A percentile compares a stretch with the other conserved stretches of the same genome.
phyloP scores from a whole-genome alignment of 2,888 invertebrate species.

The Conops quadrifasciatus region DNA sequence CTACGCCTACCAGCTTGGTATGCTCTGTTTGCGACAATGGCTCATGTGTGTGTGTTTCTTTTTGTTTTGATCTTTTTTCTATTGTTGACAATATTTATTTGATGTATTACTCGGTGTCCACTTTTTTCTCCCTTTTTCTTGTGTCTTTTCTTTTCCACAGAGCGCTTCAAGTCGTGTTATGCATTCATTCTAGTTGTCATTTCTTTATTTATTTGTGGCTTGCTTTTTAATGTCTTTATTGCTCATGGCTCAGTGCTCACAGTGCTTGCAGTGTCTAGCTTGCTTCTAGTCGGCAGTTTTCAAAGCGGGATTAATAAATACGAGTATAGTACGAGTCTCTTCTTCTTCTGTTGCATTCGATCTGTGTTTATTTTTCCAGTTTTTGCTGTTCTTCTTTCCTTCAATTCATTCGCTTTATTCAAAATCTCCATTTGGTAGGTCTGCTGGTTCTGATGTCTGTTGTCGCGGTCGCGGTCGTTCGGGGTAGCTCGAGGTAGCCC shows the following conservation, averaged over 20 bases:
- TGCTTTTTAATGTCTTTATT: slow-evolving; percentile 20
- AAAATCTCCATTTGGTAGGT: too few relatives aligned
- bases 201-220: slow-evolving; percentile 39
- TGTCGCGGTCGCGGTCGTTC: too few relatives aligned
- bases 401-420: slow-evolving; percentile 29
- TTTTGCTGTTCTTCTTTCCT: slow-evolving; percentile 24
- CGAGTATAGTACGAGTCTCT: too few relatives aligned
- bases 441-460: too few relatives aligned
- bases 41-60: slow-evolving; percentile 25
- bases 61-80: neutral
- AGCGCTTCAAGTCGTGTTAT: slow-evolving; percentile 25
- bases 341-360: slow-evolving; percentile 55
- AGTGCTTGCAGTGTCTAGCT: slow-evolving; percentile 54
- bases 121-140: slow-evolving; percentile 30
- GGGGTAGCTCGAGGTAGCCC: too few relatives aligned
- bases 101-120: slow-evolving; percentile 32
- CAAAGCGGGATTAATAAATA: slow-evolving; percentile 61
- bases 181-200: slow-evolving; percentile 36
- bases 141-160: slow-evolving; percentile 6
- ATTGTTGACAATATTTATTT: slow-evolving; percentile 36
- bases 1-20: too few relatives aligned
- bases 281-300: slow-evolving; percentile 60
- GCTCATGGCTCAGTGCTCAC: slow-evolving; percentile 28
- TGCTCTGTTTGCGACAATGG: too few relatives aligned
- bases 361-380: slow-evolving; percentile 22